Base-by-base conservation (phyloP, 2,888 invertebrate species). In the Hypercompe scribonia region DNA sequence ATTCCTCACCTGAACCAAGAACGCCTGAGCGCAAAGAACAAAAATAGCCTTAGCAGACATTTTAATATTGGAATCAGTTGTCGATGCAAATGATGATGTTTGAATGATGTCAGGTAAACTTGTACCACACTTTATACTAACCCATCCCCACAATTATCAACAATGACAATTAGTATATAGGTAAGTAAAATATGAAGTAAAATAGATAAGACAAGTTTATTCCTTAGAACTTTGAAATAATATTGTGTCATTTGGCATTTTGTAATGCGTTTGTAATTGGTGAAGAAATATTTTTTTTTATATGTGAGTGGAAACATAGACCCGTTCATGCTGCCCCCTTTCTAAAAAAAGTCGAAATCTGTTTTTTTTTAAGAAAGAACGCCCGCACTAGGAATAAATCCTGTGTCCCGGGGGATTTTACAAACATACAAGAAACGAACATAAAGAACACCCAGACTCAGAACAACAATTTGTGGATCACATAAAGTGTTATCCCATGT, bases 31-130 rank as follows among this genome's bases (percentile, higher is more conserved):
- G 80, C 78, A 85, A 39, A 84, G 7, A 24, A 72, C 64, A 50
- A 84, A 58, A 36, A 83, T 13, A 33, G 58, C 8, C 61, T 81
- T 85, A 28, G 69, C 74, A 34, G 78, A 74, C 86, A 85, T 85
- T n/a, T 78, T 66, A 31, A 5, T 36, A 54, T 73, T 36, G 15
- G 18, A 36, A 76, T 69, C 65, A 73, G 76, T 81, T 72, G 68
- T 68, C 70, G 71, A 78, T 72, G 70, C 54, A n/a, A 76, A 73
- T 65, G 70, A 78, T 79, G 36, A 39, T 8, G 11, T 21, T 21
- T 36, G 36, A 65, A 54, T 71, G 71, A 65, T 65, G 28, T 36
- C 31, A 21, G 8, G 8, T 50, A 39, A 1, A 34, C 36, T n/a
- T 15, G 8, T 54, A 34, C 1, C 36, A n/a, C 18, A 11, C 8